Percentiles rank a stretch among this genome's conserved stretches.
Evolutionary conservation across 2,888 invertebrate genomes (phyloP).

Genomic region (Sclerodermus sp.): DNA sequence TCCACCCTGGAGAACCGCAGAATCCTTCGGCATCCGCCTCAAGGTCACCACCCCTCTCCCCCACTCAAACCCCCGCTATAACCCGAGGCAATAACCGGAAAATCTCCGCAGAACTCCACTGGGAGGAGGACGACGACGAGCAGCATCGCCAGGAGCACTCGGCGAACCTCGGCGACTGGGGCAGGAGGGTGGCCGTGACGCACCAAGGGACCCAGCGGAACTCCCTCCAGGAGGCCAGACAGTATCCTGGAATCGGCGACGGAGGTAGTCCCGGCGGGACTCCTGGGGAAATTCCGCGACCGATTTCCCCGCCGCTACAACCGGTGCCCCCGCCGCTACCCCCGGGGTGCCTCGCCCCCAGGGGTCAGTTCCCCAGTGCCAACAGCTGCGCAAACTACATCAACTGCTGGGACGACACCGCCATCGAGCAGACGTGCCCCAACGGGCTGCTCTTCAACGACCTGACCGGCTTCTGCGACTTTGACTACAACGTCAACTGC

Average conservation of each 20-base stretch:
- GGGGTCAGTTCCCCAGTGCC: conserved; percentile 68
- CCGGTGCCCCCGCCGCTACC: conserved; percentile 18
- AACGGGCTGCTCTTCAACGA: conserved; percentile 65
- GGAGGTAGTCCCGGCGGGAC: conserved; percentile 19
- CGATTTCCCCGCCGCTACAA: conserved; percentile 24
- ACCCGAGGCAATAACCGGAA: too few relatives aligned
- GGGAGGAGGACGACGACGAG: conserved; percentile 5
- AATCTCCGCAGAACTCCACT: neutral
- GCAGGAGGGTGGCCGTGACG: neutral
- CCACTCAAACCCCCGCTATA: too few relatives aligned
- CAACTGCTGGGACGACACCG: conserved; percentile 74
- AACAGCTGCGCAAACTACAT: conserved; percentile 66
- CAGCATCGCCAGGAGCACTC: conserved; percentile 23
- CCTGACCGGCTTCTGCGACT: conserved; percentile 66
- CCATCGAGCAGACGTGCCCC: conserved; percentile 69
- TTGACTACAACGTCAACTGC: conserved; percentile 67
- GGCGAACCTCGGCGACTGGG: conserved; percentile 2
- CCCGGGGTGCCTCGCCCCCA: conserved; percentile 49
- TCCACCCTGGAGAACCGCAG: too few relatives aligned
- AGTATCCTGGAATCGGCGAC: conserved; percentile 28
- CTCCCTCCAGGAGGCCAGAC: conserved; percentile 7
- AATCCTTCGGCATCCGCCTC: too few relatives aligned
- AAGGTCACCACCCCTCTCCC: too few relatives aligned
- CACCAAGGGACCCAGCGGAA: conserved; percentile 2
- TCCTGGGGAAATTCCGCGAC: conserved; percentile 36